Evolutionary conservation across 2,113 vertebrate genomes (phyloP).

Genomic region (Tyrannus savana): DNA sequence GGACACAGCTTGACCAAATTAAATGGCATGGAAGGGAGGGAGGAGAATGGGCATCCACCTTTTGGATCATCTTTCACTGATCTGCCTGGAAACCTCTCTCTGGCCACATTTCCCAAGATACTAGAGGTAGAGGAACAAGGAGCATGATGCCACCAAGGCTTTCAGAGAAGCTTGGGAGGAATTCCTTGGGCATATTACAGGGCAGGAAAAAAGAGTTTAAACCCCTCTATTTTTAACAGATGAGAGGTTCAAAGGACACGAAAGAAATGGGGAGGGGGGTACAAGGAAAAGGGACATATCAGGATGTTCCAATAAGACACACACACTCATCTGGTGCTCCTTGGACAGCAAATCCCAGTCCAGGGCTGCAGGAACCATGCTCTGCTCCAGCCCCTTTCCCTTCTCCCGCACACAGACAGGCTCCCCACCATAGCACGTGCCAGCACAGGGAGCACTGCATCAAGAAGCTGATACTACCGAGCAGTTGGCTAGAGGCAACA

Average conservation of each 20-base stretch:
- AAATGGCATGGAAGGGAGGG: background rate
- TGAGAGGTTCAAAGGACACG: background rate
- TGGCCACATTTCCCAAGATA: background rate
- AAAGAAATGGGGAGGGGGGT: background rate
- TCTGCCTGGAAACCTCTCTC: background rate
- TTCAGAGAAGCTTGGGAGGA: background rate
- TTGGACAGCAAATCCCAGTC: background rate
- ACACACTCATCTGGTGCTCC: background rate
- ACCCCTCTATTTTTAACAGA: background rate
- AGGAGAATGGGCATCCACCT: background rate
- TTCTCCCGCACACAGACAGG: background rate
- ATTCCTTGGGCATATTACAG: background rate
- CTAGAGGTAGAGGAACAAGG: background rate
- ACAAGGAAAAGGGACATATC: background rate
- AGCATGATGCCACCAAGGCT: background rate
- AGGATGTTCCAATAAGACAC: background rate
- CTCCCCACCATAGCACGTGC: background rate
- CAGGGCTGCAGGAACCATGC: background rate
- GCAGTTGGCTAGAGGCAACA: background rate
- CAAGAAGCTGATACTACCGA: background rate
- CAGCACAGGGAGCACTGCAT: accelerated
- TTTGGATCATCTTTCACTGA: background rate
- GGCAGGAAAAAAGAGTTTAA: background rate
- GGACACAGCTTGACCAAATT: background rate
- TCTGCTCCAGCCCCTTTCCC: background rate